A percentile compares a stretch with the other conserved stretches of the same genome.
phyloP scores from a whole-genome alignment of 2,888 invertebrate genomes.

The Trypoxylon attenuatum region DNA sequence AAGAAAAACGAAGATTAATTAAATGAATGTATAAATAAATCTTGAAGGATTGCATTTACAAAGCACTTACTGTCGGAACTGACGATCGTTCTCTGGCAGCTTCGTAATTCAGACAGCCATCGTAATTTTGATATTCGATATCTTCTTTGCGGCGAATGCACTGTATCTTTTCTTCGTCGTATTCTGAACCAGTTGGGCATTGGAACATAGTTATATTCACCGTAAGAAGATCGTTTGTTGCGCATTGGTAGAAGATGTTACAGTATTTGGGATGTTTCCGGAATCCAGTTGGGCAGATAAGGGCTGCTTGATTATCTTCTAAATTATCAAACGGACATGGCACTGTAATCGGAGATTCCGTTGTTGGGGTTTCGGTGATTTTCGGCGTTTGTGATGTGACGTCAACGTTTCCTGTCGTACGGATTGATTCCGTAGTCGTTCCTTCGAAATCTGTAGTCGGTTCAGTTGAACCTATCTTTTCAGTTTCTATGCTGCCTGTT shows the following conservation, averaged over 20 bases:
- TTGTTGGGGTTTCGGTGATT: background rate
- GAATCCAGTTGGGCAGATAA: conserved; percentile 88
- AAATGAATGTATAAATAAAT: background rate
- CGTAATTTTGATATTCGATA: background rate
- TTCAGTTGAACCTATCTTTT: too few species aligned
- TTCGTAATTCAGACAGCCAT: background rate
- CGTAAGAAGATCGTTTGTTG: conserved; percentile 79
- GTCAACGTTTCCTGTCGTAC: too few species aligned
- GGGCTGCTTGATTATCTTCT: conserved; percentile 81
- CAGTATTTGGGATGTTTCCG: conserved; percentile 77
- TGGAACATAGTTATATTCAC: conserved; percentile 82
- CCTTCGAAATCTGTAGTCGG: too few species aligned
- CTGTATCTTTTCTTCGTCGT: conserved; percentile 81
- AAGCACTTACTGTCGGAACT: conserved; percentile 4
- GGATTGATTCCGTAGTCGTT: too few species aligned
- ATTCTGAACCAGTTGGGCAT: conserved; percentile 85
- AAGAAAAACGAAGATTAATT: conserved; percentile 51
- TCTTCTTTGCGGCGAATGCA: conserved; percentile 75
- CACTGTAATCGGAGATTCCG: background rate
- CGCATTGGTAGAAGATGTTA: conserved; percentile 88
- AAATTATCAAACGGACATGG: conserved; percentile 67
- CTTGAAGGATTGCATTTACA: background rate
- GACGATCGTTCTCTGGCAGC: too few species aligned
- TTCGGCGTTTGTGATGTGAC: too few species aligned
- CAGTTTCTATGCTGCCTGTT: too few species aligned